These are phyloP conservation scores for Ceyx melanurus DNA, from an alignment of 2,113 vertebrate genomes.

Conservation along the genomic window DNA sequence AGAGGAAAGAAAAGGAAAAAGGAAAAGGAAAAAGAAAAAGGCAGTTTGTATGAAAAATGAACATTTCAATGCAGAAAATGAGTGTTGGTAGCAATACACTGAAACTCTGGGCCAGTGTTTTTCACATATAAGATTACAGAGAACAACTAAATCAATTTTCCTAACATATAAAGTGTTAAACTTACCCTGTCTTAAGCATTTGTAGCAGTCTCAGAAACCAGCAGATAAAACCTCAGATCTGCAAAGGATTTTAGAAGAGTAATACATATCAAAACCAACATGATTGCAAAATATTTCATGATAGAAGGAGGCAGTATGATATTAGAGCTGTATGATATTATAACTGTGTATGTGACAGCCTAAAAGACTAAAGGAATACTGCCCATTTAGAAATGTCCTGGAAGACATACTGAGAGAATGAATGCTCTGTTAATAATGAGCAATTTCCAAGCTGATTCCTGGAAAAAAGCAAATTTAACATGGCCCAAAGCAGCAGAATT, in stretches of 20 bases:
- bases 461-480: background rate
- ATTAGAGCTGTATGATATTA: background rate
- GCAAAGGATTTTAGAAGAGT: background rate
- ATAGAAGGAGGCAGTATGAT: background rate
- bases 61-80: background rate
- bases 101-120: background rate
- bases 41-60: background rate
- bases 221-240: background rate
- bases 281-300: background rate
- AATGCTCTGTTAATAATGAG: conserved; percentile 22
- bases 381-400: conserved; percentile 21
- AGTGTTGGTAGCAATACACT: background rate
- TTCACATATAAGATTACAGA: background rate
- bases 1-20: background rate
- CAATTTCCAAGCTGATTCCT: conserved; percentile 15
- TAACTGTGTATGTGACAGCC: background rate
- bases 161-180: background rate
- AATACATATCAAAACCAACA: background rate
- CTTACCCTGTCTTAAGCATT: background rate
- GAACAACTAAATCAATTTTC: background rate
- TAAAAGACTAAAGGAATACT: background rate
- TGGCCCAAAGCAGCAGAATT: conserved; percentile 22
- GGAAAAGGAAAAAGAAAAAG: background rate
- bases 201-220: background rate
- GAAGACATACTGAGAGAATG: background rate